Evolutionary conservation across 2,888 invertebrate species (phyloP), one percentile per base, ranked within the genome.

Genomic region (Graphium colonna): DNA sequence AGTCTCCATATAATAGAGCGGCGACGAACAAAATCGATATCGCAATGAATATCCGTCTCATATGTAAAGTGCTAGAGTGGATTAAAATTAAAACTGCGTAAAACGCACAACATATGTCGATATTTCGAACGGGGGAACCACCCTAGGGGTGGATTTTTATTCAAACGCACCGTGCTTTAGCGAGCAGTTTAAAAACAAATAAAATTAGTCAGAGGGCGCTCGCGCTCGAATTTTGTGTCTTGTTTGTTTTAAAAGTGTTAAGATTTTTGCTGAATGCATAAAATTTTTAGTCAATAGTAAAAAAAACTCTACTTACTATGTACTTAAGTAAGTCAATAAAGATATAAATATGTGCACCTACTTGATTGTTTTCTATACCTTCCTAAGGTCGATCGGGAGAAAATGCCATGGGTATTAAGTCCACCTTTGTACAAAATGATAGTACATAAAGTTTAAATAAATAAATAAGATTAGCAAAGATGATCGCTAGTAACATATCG

Each of bases 41-140:
- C 36, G 28, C 13, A 44, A 47, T 47, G 52, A 52, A 50, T n/a
- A n/a, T n/a, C n/a, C n/a, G 38, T 55, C 50, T 55, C 54, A 50
- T 50, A 55, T 55, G 54, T 50, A 55, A 58, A 56, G 56, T 50
- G 52, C 56, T 59, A 67, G 65, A 70, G 75, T 68, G 77, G 79
- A 84, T 82, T 84, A 83, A 82, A 82, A 82, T 75, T 72, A 73
- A 74, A 74, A 70, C 65, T 73, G 80, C 85, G 79, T 80, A 78
- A 79, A 86, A 85, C 82, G 65, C 67, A 62, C 58, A 82, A 67
- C 86, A 87, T 87, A 88, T 88, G 86, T 67, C 69, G 66, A 58
- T 54, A 61, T 62, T 57, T 58, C 54, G 63, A 59, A 55, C 46
- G 52, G 56, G 51, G 69, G 71, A 68, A 60, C 59, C 69, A 73